Evolutionary conservation across 2,888 invertebrate species (phyloP).

Genomic region (Drosophila greeni): DNA sequence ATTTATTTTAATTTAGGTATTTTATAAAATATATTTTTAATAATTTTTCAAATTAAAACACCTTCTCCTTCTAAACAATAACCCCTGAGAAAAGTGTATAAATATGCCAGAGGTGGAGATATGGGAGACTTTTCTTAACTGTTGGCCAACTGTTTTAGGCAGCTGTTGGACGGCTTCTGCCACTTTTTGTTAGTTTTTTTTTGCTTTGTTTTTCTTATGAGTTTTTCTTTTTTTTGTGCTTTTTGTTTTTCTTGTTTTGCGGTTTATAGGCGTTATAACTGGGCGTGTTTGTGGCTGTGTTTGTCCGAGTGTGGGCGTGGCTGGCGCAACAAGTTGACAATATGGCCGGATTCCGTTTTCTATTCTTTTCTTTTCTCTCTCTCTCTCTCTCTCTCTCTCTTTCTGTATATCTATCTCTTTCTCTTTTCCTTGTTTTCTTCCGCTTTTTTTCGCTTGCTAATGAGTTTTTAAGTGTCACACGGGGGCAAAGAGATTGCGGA

Average conservation of each 20-base stretch:
- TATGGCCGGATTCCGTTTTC: conserved; percentile 29
- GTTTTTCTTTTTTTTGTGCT: not conserved
- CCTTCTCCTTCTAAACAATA: no score
- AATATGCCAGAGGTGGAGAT: not conserved
- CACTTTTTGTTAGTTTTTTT: conserved; percentile 31
- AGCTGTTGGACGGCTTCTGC: conserved; percentile 28
- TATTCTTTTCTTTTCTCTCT: not conserved
- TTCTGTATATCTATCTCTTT: conserved; percentile 6
- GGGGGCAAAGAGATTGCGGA: conserved; percentile 5
- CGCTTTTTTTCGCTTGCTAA: conserved; percentile 26
- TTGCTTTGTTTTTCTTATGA: conserved; percentile 2
- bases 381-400: conserved; percentile 3
- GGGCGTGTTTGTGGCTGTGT: conserved; percentile 15
- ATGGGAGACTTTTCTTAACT: conserved; percentile 8
- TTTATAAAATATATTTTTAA: not conserved
- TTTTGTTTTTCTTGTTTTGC: conserved; percentile 24
- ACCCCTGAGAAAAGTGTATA: not conserved
- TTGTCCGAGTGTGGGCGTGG: conserved; percentile 35
- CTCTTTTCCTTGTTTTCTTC: conserved; percentile 16
- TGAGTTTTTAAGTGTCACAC: conserved; percentile 47
- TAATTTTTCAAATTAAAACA: not conserved
- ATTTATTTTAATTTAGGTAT: no score
- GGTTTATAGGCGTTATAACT: conserved; percentile 38
- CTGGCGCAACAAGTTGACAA: conserved; percentile 45
- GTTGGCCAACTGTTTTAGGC: conserved; percentile 31